Conservation (phyloP, 2,888 invertebrate genomes). For the Aelia acuminata region DNA sequence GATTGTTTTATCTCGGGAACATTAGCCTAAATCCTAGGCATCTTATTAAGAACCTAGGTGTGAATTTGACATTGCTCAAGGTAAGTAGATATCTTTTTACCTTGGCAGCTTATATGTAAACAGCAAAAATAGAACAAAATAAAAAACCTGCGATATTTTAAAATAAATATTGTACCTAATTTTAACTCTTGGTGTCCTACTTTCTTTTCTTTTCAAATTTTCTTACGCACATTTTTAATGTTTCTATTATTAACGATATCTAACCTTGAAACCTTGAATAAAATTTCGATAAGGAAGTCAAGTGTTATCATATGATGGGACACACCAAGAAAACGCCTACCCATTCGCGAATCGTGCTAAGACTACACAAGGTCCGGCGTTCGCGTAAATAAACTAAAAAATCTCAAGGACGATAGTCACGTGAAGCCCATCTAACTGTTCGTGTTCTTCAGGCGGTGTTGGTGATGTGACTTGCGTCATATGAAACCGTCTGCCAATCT, state of each 20-base stretch:
- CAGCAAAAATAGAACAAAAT: too few relatives aligned
- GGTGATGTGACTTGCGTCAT: not conserved
- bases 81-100: not conserved
- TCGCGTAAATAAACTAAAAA: conserved; percentile 17
- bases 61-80: not conserved
- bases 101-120: not conserved
- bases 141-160: not conserved
- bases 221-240: not conserved
- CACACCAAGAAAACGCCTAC: not conserved
- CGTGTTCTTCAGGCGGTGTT: not conserved
- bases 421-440: not conserved
- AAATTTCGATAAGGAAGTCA: conserved; percentile 10
- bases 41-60: not conserved
- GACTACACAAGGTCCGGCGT: not conserved
- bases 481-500: not conserved
- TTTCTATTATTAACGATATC: not conserved
- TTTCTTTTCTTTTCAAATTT: not conserved
- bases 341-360: not conserved
- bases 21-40: too few relatives aligned
- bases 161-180: not conserved
- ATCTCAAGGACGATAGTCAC: not conserved
- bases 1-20: too few relatives aligned
- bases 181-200: not conserved
- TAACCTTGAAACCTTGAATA: not conserved
- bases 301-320: not conserved